phyloP scores from a whole-genome alignment of 1,140 invertebrate species.

The Sminthurinus signatus region DNA sequence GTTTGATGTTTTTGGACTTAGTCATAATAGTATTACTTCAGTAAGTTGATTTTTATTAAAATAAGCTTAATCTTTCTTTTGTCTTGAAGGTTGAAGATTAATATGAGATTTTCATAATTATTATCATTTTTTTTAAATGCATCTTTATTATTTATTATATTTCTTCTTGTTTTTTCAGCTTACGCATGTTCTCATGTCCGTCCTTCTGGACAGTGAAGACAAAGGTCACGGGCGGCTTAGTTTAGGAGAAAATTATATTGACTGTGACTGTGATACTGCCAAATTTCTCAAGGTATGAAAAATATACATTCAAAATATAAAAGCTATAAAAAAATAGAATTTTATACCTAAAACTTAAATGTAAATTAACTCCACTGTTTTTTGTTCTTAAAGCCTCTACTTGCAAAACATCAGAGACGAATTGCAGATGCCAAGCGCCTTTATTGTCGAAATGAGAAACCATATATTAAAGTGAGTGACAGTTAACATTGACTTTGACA shows the following conservation, averaged over 20 bases:
- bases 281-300: constrained; percentile 24
- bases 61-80: neutral
- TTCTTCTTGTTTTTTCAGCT: constrained; percentile 21
- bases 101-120: too few relatives aligned
- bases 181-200: constrained; percentile 1
- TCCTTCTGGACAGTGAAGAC: constrained; percentile 6
- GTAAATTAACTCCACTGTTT: neutral
- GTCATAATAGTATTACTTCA: constrained; percentile 11
- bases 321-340: neutral
- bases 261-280: constrained; percentile 23
- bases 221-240: constrained; percentile 14
- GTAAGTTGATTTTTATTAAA: constrained; percentile 9
- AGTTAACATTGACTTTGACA: neutral
- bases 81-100: too few relatives aligned
- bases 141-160: neutral
- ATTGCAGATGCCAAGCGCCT: constrained; percentile 15
- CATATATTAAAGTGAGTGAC: neutral
- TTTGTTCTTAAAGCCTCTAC: neutral
- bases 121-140: neutral
- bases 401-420: constrained; percentile 11
- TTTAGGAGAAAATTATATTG: constrained; percentile 23
- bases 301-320: neutral
- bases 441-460: constrained; percentile 4
- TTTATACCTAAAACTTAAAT: neutral
- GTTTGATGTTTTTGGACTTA: constrained; percentile 18